Percentiles rank a stretch among this genome's conserved stretches.
These are phyloP conservation scores for Polyergus mexicanus DNA, from an alignment of 1,140 invertebrate species.

Conservation along the genomic window DNA sequence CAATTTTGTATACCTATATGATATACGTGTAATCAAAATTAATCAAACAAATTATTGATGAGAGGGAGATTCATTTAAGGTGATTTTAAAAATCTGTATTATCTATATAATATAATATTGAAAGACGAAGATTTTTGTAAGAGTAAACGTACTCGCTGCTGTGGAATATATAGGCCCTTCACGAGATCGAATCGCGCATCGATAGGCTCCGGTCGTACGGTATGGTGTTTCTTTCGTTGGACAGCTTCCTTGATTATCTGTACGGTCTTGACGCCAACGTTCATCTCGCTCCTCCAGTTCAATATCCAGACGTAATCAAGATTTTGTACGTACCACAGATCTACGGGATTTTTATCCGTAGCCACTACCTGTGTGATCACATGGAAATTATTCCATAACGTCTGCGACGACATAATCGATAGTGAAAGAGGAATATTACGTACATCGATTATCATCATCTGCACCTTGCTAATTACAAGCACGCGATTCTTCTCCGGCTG, in stretches of 20 bases:
- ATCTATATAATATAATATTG: neutral
- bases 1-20: neutral
- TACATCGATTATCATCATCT: constrained; percentile 92
- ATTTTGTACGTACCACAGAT: constrained; percentile 91
- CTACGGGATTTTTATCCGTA: constrained; percentile 92
- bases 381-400: neutral
- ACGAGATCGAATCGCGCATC: constrained; percentile 94
- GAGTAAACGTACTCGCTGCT: constrained; percentile 84
- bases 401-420: too few species aligned
- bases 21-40: too few species aligned
- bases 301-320: constrained; percentile 94
- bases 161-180: constrained; percentile 91
- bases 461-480: constrained; percentile 91
- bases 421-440: constrained; percentile 75
- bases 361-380: constrained; percentile 88
- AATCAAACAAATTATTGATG: neutral
- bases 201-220: constrained; percentile 93
- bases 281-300: constrained; percentile 89
- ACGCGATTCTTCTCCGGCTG: constrained; percentile 92
- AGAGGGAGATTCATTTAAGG: neutral
- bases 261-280: constrained; percentile 91
- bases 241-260: constrained; percentile 92
- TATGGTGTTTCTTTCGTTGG: constrained; percentile 92
- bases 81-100: neutral
- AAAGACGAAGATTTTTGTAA: neutral